Percentiles rank a stretch among this genome's conserved stretches.
Conservation (phyloP, 2,113 vertebrate genomes). For the Campylorhamphus procurvoides region DNA sequence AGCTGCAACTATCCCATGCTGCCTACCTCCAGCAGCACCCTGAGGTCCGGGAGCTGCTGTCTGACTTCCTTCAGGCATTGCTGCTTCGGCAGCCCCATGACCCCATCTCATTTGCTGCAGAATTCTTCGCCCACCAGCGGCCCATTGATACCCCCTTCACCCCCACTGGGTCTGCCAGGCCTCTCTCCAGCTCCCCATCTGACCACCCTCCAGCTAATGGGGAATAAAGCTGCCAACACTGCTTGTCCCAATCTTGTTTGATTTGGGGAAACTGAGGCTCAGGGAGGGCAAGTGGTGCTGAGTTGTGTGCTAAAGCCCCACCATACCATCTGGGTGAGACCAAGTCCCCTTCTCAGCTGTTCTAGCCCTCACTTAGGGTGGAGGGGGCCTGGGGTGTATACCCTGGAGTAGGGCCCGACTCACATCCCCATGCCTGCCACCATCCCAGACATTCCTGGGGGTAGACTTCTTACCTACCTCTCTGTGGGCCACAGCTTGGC, state of each 20-base stretch:
- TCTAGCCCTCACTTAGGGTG: neutral
- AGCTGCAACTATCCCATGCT: slow-evolving; percentile 78
- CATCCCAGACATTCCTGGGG: neutral
- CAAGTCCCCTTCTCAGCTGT: neutral
- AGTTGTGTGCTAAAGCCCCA: accelerated
- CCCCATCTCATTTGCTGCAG: slow-evolving; percentile 80
- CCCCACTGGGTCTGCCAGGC: neutral
- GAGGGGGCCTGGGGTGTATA: no score
- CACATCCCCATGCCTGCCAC: accelerated
- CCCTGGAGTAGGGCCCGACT: neutral
- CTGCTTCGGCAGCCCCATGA: slow-evolving; percentile 86
- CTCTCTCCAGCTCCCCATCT: neutral
- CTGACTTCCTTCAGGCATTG: slow-evolving; percentile 89
- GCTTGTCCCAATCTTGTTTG: neutral
- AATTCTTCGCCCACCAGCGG: slow-evolving; percentile 77
- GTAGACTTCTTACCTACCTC: neutral
- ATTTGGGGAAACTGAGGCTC: neutral
- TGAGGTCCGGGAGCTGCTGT: slow-evolving; percentile 80
- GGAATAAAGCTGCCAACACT: neutral
- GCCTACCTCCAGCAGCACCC: slow-evolving; percentile 85
- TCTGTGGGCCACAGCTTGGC: neutral
- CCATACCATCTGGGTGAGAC: neutral
- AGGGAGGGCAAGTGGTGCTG: neutral
- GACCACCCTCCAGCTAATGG: accelerated
- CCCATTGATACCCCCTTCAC: neutral